Evolutionary conservation across 2,797 vertebrate species (phyloP).

Genomic region (Sitta carolinensis): DNA sequence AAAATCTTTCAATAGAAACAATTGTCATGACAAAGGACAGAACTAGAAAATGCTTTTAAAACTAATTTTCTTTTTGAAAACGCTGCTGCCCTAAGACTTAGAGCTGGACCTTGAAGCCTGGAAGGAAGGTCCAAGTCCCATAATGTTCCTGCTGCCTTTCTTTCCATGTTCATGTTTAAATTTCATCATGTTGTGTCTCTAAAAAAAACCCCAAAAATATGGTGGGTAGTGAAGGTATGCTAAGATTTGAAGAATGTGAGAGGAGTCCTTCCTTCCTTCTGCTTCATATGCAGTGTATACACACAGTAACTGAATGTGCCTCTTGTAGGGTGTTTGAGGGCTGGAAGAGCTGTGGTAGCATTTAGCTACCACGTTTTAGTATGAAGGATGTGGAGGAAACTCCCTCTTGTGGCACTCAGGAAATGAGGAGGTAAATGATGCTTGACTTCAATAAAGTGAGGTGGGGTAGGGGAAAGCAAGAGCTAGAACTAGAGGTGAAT

Average conservation of each 20-base stretch:
- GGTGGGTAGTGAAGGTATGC: neutral
- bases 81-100: neutral
- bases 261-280: neutral
- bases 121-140: neutral
- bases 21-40: neutral
- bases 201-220: neutral
- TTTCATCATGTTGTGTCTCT: neutral
- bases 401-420: neutral
- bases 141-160: neutral
- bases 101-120: neutral
- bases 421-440: neutral
- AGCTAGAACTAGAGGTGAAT: neutral
- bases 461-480: neutral
- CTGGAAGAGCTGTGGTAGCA: neutral
- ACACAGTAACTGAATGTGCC: neutral
- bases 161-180: neutral
- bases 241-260: neutral
- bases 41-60: neutral
- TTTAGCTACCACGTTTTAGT: neutral
- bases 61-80: neutral
- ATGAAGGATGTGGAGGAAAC: neutral
- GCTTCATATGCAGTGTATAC: neutral
- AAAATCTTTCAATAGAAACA: neutral
- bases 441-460: neutral
- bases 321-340: neutral